These are phyloP conservation scores for Platysteira castanea DNA, from an alignment of 2,113 vertebrate species.

Conservation along the genomic window DNA sequence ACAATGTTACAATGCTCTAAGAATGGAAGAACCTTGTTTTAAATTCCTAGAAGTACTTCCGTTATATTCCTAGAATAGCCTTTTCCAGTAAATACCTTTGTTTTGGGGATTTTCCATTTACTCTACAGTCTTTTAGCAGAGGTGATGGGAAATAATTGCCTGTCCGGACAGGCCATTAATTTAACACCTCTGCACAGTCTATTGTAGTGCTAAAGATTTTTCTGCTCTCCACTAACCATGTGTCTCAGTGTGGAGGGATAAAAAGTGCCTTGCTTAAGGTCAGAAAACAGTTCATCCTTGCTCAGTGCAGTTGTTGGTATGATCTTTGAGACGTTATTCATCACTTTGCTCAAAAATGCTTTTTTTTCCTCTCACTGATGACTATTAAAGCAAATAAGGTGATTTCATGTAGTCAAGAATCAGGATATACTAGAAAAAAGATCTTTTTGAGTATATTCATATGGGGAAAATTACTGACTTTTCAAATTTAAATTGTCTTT, in stretches of 20 bases:
- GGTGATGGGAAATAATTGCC: neutral
- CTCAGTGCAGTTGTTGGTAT: neutral
- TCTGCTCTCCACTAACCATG: neutral
- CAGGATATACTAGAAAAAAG: neutral
- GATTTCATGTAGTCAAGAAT: neutral
- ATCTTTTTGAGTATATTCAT: neutral
- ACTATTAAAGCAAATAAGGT: neutral
- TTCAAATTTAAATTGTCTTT: neutral
- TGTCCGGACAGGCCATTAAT: neutral
- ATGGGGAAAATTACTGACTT: neutral
- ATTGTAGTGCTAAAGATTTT: neutral
- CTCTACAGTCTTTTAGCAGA: neutral
- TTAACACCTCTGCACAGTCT: neutral
- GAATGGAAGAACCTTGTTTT: neutral
- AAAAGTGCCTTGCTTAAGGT: neutral
- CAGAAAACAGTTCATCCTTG: neutral
- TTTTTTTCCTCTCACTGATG: neutral
- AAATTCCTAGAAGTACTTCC: neutral
- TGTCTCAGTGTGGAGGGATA: neutral
- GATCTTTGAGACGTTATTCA: neutral
- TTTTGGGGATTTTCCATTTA: neutral
- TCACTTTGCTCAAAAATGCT: neutral
- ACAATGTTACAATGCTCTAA: neutral
- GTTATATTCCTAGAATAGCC: neutral
- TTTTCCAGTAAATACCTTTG: neutral